Percentiles rank a stretch among this genome's conserved stretches.
Conservation (phyloP, 2,113 vertebrate genomes). For the Phylloscopus trochilus region DNA sequence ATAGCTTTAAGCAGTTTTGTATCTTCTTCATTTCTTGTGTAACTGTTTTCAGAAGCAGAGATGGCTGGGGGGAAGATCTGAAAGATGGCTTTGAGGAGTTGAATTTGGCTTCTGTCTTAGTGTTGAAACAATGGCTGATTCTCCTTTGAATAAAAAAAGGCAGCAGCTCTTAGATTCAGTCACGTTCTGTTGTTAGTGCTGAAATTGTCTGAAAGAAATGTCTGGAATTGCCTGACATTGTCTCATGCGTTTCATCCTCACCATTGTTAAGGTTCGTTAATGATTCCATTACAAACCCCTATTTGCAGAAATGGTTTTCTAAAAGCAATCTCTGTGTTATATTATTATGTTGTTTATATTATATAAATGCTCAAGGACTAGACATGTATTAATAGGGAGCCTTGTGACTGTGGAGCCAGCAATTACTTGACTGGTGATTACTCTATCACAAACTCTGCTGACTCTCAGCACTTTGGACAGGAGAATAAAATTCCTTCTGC, state of each 20-base stretch:
- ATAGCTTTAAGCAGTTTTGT: background rate
- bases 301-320: conserved; percentile 44
- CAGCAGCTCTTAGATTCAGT: background rate
- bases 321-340: conserved; percentile 37
- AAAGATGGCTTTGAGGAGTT: background rate
- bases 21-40: background rate
- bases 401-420: conserved; percentile 15
- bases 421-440: conserved; percentile 55
- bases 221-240: conserved; percentile 16
- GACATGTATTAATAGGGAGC: conserved; percentile 41
- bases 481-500: conserved; percentile 41
- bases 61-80: background rate
- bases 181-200: background rate
- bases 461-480: conserved; percentile 20
- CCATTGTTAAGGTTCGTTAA: conserved; percentile 39
- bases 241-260: background rate
- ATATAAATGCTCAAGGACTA: background rate
- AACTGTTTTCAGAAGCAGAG: background rate
- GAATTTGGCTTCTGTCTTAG: background rate
- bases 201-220: conserved; percentile 16
- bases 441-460: conserved; percentile 44
- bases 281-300: conserved; percentile 52
- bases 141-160: background rate
- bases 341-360: conserved; percentile 52
- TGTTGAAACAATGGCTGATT: background rate